Conservation (phyloP, 2,888 invertebrate genomes). For the Morpho achilles region DNA sequence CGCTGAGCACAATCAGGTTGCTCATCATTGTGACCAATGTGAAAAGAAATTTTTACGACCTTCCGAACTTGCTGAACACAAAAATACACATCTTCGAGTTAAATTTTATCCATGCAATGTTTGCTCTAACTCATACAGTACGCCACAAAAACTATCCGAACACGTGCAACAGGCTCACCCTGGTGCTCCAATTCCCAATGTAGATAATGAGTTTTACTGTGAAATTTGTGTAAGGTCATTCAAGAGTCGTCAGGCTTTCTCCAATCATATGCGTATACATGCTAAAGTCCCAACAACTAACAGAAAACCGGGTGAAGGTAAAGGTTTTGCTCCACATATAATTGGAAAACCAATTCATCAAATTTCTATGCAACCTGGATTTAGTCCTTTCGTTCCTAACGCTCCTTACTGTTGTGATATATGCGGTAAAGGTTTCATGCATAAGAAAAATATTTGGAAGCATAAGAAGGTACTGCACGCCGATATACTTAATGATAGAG, state of each 20-base stretch:
- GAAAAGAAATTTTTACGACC: constrained; percentile 80
- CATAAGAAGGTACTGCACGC: constrained; percentile 76
- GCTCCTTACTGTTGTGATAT: constrained; percentile 80
- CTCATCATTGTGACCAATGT: constrained; percentile 81
- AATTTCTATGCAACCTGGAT: constrained; percentile 52
- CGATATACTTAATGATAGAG: constrained; percentile 63
- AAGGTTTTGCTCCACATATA: constrained; percentile 64
- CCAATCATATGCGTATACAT: constrained; percentile 77
- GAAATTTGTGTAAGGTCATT: constrained; percentile 80
- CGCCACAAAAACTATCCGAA: constrained; percentile 80
- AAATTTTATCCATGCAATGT: constrained; percentile 82
- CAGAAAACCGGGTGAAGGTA: constrained; percentile 59
- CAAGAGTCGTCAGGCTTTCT: constrained; percentile 76
- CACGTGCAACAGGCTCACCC: constrained; percentile 75
- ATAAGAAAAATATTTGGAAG: constrained; percentile 77
- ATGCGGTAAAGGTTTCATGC: constrained; percentile 81
- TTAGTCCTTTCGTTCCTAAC: constrained; percentile 63
- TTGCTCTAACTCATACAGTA: constrained; percentile 80
- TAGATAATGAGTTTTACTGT: constrained; percentile 72
- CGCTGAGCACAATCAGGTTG: constrained; percentile 73
- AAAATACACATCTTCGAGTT: constrained; percentile 82
- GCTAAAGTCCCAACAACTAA: constrained; percentile 74
- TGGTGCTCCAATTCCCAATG: constrained; percentile 42
- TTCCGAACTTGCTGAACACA: constrained; percentile 81
- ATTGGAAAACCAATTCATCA: constrained; percentile 67